Conservation (phyloP, 2,888 invertebrate genomes). For the Notodonta dromedarius region DNA sequence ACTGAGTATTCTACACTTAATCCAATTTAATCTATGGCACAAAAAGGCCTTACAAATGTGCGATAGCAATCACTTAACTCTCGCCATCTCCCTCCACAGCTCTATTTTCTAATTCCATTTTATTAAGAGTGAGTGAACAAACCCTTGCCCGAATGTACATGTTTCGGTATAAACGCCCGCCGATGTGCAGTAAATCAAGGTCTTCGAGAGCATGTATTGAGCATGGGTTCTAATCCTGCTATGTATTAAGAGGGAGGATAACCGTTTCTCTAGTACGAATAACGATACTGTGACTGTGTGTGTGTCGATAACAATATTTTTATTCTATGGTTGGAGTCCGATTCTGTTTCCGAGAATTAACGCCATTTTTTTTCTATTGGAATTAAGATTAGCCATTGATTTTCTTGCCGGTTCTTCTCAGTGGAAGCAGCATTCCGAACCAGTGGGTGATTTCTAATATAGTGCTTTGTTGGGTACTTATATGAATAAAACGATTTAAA, state of each 20-base stretch:
- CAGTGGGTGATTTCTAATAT: too few species aligned
- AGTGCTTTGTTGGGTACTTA: too few species aligned
- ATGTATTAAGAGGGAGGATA: slow-evolving; percentile 9
- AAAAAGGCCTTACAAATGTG: neutral
- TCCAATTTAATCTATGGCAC: neutral
- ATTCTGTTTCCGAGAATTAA: too few species aligned
- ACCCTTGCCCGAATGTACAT: slow-evolving; percentile 15
- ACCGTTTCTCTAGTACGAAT: neutral
- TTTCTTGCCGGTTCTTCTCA: too few species aligned
- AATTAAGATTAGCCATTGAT: too few species aligned
- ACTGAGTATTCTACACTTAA: neutral
- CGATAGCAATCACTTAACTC: neutral
- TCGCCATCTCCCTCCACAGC: neutral
- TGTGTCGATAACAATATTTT: too few species aligned
- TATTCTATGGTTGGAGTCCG: too few species aligned
- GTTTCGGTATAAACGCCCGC: slow-evolving; percentile 19
- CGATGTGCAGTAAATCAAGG: slow-evolving; percentile 31
- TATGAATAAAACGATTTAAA: too few species aligned
- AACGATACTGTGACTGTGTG: too few species aligned
- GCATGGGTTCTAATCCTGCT: slow-evolving; percentile 20
- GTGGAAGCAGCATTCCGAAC: too few species aligned
- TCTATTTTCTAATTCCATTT: slow-evolving; percentile 10
- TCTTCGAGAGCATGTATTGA: slow-evolving; percentile 29
- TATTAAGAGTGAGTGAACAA: slow-evolving; percentile 15
- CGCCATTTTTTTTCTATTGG: too few species aligned